A percentile compares a stretch with the other conserved stretches of the same genome.
Conservation (phyloP, 2,797 vertebrate genomes). For the Pelobates cultripes region DNA sequence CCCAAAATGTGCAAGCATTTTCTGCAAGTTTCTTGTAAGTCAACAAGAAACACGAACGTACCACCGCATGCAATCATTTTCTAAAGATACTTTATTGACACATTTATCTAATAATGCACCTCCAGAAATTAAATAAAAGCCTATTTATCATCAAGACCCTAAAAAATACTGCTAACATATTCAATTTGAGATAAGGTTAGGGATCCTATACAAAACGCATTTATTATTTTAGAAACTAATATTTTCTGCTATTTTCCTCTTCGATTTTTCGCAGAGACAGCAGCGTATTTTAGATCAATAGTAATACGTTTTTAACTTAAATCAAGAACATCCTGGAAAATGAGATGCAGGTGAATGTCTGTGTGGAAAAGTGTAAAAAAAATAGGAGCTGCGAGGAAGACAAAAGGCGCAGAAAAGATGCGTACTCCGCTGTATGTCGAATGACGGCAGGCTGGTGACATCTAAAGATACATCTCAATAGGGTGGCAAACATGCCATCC, state of each 20-base stretch:
- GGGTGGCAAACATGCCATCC: not conserved
- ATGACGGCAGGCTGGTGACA: not conserved
- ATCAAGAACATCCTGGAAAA: constrained; percentile 55
- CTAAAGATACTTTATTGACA: not conserved
- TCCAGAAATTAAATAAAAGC: constrained; percentile 5
- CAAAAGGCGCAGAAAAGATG: constrained; percentile 9
- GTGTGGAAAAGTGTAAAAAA: constrained; percentile 25
- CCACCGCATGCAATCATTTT: not conserved
- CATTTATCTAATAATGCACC: constrained; percentile 16
- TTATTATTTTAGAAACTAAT: constrained; percentile 52
- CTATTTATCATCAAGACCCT: constrained; percentile 11
- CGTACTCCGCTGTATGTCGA: not conserved
- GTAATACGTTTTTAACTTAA: constrained; percentile 54
- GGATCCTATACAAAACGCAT: constrained; percentile 42
- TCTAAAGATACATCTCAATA: not conserved
- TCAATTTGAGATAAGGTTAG: constrained; percentile 27
- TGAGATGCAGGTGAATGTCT: constrained; percentile 42
- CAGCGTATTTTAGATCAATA: constrained; percentile 52
- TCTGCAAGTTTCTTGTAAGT: not conserved
- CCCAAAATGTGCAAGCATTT: not conserved
- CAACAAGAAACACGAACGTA: not conserved
- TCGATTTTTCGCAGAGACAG: constrained; percentile 48
- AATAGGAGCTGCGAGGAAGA: constrained; percentile 10
- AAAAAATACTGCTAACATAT: constrained; percentile 36
- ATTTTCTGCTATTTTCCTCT: constrained; percentile 55